Evolutionary conservation across 2,888 invertebrate genomes (phyloP).

Genomic region (Taenaris catops): DNA sequence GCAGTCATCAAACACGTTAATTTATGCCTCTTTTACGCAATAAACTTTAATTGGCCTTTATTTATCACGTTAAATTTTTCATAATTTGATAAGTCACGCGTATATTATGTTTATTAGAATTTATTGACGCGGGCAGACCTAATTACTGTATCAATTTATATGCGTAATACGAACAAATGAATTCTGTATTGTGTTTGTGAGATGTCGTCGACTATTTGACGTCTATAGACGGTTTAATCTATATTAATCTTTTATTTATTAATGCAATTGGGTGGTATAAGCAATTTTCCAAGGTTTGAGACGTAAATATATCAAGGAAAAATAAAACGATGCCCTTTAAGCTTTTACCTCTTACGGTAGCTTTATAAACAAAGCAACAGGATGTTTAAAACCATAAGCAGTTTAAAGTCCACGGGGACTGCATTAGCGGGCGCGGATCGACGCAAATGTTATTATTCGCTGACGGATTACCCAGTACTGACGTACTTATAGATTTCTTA

Average conservation of each 20-base stretch:
- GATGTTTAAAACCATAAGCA: constrained; percentile 53
- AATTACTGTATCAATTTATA: constrained; percentile 61
- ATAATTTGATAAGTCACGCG: constrained; percentile 70
- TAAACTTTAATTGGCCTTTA: constrained; percentile 76
- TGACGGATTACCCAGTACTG: constrained; percentile 35
- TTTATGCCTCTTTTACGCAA: constrained; percentile 80
- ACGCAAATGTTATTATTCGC: constrained; percentile 63
- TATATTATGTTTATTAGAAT: constrained; percentile 67
- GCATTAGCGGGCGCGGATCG: constrained; percentile 52
- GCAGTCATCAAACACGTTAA: constrained; percentile 55
- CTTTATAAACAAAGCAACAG: constrained; percentile 31
- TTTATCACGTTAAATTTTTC: constrained; percentile 79
- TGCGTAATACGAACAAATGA: constrained; percentile 64
- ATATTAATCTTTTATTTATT: constrained; percentile 27
- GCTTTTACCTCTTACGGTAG: constrained; percentile 4
- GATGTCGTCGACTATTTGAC: constrained; percentile 10
- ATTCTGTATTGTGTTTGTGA: constrained; percentile 35
- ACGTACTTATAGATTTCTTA: constrained; percentile 9
- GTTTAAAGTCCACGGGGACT: constrained; percentile 62
- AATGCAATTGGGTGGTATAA: too few species aligned
- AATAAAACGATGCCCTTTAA: constrained; percentile 2
- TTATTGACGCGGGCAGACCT: constrained; percentile 47
- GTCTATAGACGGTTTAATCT: constrained; percentile 16
- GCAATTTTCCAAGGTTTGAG: too few species aligned
- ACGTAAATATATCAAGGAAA: constrained; percentile 7